Percentiles rank a stretch among this genome's conserved stretches.
Conservation (phyloP, 2,113 vertebrate species). For the Mustelus asterias region DNA sequence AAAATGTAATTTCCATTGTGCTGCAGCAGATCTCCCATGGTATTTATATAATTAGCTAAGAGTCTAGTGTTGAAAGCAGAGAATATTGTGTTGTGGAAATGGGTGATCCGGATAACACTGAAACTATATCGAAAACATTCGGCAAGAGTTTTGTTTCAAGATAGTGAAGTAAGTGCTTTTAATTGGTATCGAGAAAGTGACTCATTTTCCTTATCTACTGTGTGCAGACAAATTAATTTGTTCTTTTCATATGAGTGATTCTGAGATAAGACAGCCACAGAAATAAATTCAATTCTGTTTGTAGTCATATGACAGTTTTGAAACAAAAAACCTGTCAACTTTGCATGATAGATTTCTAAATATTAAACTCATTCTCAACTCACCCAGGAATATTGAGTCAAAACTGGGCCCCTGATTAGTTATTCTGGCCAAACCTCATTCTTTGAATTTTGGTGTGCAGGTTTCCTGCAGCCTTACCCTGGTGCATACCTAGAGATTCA, state of each 20-base stretch:
- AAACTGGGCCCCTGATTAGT: too few relatives aligned
- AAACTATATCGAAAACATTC: not conserved
- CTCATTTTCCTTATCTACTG: not conserved
- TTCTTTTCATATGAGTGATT: not conserved
- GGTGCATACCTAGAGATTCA: not conserved
- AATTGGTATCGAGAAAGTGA: not conserved
- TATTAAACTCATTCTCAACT: too few relatives aligned
- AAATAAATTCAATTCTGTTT: not conserved
- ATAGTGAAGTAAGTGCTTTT: not conserved
- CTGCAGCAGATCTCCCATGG: not conserved
- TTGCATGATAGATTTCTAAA: not conserved
- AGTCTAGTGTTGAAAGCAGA: not conserved
- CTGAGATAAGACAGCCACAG: not conserved
- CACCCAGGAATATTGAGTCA: too few relatives aligned
- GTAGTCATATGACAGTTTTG: not conserved
- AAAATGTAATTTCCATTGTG: not conserved
- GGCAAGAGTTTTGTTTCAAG: not conserved
- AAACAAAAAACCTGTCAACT: not conserved
- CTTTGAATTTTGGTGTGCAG: too few relatives aligned
- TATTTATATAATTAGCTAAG: not conserved
- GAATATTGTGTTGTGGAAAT: not conserved
- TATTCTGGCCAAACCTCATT: too few relatives aligned
- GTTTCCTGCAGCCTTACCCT: not conserved
- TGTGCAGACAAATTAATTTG: not conserved
- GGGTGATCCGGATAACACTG: not conserved